These are phyloP conservation scores for Caenorhabditis wallacei DNA, from an alignment of 2,888 invertebrate genomes.

Conservation along the genomic window DNA sequence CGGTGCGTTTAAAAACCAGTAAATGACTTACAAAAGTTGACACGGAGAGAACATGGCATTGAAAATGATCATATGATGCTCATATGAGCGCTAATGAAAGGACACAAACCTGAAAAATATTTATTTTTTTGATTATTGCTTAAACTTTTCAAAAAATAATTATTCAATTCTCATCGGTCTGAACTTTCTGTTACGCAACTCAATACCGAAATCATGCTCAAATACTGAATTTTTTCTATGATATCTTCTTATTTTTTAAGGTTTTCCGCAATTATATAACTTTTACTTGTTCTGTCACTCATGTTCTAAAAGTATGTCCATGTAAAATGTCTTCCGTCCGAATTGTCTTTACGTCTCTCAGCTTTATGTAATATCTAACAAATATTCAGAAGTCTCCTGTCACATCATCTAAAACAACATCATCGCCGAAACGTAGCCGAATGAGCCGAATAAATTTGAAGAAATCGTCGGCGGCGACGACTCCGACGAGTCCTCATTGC, in stretches of 20 bases:
- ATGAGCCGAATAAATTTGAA: constrained; percentile 58
- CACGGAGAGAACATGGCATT: too few species aligned
- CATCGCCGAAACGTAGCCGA: constrained; percentile 24
- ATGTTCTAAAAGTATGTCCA: constrained; percentile 3
- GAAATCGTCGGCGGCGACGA: constrained; percentile 49
- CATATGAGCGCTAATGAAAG: too few species aligned
- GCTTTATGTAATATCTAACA: constrained; percentile 26
- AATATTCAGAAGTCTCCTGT: constrained; percentile 24
- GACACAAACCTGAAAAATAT: too few species aligned
- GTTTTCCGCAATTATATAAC: too few species aligned
- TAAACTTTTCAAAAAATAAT: too few species aligned
- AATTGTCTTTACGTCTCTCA: constrained; percentile 12
- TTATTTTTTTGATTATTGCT: too few species aligned
- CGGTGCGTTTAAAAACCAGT: constrained; percentile 13
- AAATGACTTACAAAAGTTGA: neutral
- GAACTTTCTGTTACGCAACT: too few species aligned
- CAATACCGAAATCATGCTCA: too few species aligned
- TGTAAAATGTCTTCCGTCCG: constrained; percentile 15
- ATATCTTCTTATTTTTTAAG: too few species aligned
- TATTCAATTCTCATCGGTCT: too few species aligned
- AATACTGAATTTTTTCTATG: too few species aligned
- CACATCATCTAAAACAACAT: constrained; percentile 20
- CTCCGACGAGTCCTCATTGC: constrained; percentile 45
- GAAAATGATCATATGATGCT: neutral
- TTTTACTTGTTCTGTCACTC: neutral